Base-by-base conservation (phyloP, 2,113 vertebrate genomes). In the Pycnonotus jocosus region DNA sequence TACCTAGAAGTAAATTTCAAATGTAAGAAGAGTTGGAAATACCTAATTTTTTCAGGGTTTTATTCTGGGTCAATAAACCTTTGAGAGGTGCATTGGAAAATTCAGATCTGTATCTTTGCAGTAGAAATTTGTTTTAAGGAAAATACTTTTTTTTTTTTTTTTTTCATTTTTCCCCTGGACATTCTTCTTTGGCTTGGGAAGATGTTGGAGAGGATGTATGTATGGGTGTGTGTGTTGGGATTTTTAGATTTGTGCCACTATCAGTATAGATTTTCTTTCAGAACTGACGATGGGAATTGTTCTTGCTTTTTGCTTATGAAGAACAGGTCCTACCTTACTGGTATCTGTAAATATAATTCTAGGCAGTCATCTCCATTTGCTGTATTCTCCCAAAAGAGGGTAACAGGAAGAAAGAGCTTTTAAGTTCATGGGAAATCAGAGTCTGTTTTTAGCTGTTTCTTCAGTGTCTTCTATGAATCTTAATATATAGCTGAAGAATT, bases 371-470 rank as follows among this genome's bases (percentile, higher is more conserved):
- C 31, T 60, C 61, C 11, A n/a, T 86, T 88, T 15, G 20, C 23
- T 86, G 30, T 56, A 19, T 86, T 84, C 24, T 90, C 62, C 54
- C 22, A 30, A 44, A 84, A 89, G 27, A 85, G 61, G n/a, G 28
- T 71, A 81, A 78, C 0, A 3, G 28, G 31, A 84, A 77, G 44
- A 64, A 93, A 83, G 18, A 61, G 50, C 65, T 73, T 81, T 77
- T 61, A 45, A 79, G 53, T 86, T 64, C 6, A 14, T 68, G 25
- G 40, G 58, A 89, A 92, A 57, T 40, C 24, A 72, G 18, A 87
- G 69, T 87, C 44, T 91, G 5, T 82, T 94, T 95, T 91, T 79
- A 92, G n/a, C 21, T 57, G 8, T 88, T 66, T 53, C 19, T 88
- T 45, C 40, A 69, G 24, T 84, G 86, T 79, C 73, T 85, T 89